phyloP scores from a whole-genome alignment of 2,888 invertebrate species.

The Agrochola lychnidis region DNA sequence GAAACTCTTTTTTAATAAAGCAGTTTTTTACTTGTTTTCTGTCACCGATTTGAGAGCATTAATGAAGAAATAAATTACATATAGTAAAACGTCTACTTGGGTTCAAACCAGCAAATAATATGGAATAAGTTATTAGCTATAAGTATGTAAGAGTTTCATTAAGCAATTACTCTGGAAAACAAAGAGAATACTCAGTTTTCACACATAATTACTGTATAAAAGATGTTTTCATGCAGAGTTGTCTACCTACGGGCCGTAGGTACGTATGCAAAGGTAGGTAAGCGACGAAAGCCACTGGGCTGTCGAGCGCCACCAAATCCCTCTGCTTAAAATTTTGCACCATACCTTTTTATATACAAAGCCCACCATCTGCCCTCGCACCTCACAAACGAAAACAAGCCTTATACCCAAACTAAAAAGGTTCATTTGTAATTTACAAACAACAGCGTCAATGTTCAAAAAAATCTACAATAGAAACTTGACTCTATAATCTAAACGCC shows the following conservation, averaged over 20 bases:
- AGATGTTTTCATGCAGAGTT: slow-evolving; percentile 25
- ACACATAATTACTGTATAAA: slow-evolving; percentile 31
- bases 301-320: slow-evolving; percentile 82
- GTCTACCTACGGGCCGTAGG: slow-evolving; percentile 39
- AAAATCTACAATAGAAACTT: slow-evolving; percentile 67
- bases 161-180: slow-evolving; percentile 10
- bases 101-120: too few species aligned
- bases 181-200: not conserved
- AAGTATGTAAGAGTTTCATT: not conserved
- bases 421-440: slow-evolving; percentile 66
- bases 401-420: slow-evolving; percentile 63
- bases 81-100: too few species aligned
- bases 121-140: too few species aligned
- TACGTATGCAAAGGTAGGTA: slow-evolving; percentile 69
- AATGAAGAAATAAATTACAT: too few species aligned
- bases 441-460: slow-evolving; percentile 57
- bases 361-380: slow-evolving; percentile 75
- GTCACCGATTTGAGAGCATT: too few species aligned
- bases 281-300: slow-evolving; percentile 76
- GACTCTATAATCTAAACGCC: slow-evolving; percentile 64
- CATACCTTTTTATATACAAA: slow-evolving; percentile 87
- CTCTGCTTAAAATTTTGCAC: slow-evolving; percentile 89
- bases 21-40: too few species aligned
- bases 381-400: slow-evolving; percentile 70
- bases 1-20: too few species aligned